phyloP scores from a whole-genome alignment of 2,113 vertebrate species.

The Tragelaphus imberbis region DNA sequence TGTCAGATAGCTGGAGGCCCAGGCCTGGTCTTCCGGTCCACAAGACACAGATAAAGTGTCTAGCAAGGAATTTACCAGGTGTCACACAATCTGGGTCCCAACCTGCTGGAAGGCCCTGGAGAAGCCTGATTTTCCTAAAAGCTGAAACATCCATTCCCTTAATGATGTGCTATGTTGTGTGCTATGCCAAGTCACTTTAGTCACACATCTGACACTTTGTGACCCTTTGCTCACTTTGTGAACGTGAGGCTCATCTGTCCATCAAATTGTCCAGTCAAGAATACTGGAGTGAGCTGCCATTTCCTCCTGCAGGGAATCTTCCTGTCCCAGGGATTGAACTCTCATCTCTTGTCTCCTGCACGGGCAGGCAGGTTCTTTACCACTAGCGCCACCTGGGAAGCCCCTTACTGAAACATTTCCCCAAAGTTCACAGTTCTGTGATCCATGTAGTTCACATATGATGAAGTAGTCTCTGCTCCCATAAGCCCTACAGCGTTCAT shows the following conservation, averaged over 20 bases:
- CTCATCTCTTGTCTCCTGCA: not conserved
- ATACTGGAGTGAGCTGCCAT: not conserved
- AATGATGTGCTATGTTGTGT: not conserved
- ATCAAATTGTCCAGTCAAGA: not conserved
- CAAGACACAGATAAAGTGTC: not conserved
- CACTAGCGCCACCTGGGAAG: not conserved
- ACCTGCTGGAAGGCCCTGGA: not conserved
- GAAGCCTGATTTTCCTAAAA: not conserved
- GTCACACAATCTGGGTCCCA: not conserved
- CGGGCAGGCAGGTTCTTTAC: not conserved
- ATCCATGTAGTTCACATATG: not conserved
- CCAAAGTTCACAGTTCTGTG: not conserved
- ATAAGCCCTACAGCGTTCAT: not conserved
- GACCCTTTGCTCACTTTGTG: not conserved
- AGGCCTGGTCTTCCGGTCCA: not conserved
- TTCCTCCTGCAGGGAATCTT: not conserved
- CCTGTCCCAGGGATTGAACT: not conserved
- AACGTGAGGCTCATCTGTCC: not conserved
- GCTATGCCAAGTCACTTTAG: not conserved
- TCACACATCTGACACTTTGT: not conserved
- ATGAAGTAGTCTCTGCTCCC: not conserved
- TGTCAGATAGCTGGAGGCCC: not conserved
- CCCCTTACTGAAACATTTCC: not conserved
- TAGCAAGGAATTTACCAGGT: not conserved
- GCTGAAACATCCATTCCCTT: not conserved